Evolutionary conservation across 1,140 invertebrate species (phyloP), one percentile per base, ranked within the genome.

Genomic region (Micrasema minimum): DNA sequence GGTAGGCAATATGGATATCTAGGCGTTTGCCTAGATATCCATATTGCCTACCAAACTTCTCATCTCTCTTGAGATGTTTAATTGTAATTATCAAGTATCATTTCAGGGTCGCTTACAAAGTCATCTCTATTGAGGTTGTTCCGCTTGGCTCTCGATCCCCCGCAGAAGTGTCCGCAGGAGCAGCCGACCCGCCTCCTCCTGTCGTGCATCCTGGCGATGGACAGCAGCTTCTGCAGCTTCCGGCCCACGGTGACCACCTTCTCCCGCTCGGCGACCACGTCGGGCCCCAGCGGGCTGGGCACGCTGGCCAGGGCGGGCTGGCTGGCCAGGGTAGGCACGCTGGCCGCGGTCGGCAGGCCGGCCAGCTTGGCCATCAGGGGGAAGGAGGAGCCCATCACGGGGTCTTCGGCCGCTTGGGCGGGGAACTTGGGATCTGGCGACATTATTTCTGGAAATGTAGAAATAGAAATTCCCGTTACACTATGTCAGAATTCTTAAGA

Each of bases 191-290:
- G 73, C 68, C 77, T 76, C 70, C 80, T 79, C 48, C 76, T 70
- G 65, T 78, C 78, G 61, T 83, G 78, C 37, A 83, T 80, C 75
- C 87, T 88, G 2, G 87, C 88, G 68, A 91, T 78, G 0, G 88
- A 88, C 10, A 91, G 77, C 65, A 91, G 78, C 37, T 89, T 88
- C 78, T 87, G 85, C 31, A 91, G 76, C 18, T 84, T 80, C 37
- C 77, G 72, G 6, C 71, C 31, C n/a, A 73, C 22, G 3, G 67
- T 65, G 4, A 72, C 71, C 3, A 73, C 43, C 10, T 35, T 43
- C 26, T 75, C 74, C 51, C 74, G 67, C 16, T 71, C 37, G 16
- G 61, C 12, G 6, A 70, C 74, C 10, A 53, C 22, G 1, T 41
- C 7, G 5, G 73, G 59, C 1, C 31, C 9, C 16, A 14, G n/a